Conservation (phyloP, 2,113 vertebrate species). For the Ceyx margarethae region DNA sequence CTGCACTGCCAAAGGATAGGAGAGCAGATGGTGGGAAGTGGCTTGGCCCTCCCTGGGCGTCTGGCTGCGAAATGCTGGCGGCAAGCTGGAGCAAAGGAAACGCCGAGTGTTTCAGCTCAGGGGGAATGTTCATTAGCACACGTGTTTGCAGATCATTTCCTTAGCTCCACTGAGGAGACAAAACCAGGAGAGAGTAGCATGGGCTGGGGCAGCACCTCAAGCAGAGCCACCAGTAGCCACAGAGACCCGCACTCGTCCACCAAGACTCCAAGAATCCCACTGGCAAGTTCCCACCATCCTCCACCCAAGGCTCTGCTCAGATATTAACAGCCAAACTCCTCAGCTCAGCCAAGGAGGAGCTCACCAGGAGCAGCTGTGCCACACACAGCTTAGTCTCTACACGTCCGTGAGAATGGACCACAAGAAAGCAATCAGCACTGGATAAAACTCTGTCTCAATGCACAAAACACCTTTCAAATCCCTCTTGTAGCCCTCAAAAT, state of each 20-base stretch:
- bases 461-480: conserved; percentile 30
- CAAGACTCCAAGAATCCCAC: background rate
- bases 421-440: conserved; percentile 28
- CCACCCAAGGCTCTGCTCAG: background rate
- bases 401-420: background rate
- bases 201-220: background rate
- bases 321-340: background rate
- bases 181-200: background rate
- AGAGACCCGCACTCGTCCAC: background rate
- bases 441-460: background rate
- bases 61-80: background rate
- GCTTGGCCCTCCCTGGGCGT: background rate
- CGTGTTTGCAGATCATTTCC: background rate
- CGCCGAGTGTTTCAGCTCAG: background rate
- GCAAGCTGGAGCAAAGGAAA: conserved; percentile 19
- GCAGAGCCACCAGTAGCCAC: background rate
- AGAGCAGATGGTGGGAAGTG: conserved; percentile 51
- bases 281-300: background rate
- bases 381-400: background rate
- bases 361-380: background rate
- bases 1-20: background rate
- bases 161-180: background rate
- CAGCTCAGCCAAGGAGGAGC: background rate
- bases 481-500: background rate
- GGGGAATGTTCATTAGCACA: background rate